Conservation (phyloP, 2,888 invertebrate genomes). For the Encarsia formosa region DNA sequence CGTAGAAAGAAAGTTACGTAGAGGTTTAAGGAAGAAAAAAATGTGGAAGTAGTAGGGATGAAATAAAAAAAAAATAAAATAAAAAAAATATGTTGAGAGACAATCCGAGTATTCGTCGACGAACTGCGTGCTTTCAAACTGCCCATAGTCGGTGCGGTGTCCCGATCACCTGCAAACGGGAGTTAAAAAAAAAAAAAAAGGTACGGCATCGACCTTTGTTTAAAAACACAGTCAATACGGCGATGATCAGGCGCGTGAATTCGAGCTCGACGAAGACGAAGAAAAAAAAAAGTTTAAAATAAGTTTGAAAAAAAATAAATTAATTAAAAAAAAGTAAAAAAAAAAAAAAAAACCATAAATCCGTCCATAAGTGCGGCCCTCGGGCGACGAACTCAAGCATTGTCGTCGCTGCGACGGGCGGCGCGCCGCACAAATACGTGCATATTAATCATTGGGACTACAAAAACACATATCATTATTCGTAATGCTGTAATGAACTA, state of each 20-base stretch:
- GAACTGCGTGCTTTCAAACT: constrained; percentile 14
- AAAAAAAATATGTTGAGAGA: constrained; percentile 39
- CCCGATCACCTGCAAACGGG: not conserved
- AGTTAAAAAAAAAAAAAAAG: not conserved
- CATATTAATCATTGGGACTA: constrained; percentile 53
- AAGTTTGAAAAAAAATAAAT: not conserved
- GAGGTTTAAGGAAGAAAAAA: constrained; percentile 2
- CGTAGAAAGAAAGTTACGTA: not conserved
- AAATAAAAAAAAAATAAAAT: constrained; percentile 18
- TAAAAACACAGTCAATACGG: not conserved
- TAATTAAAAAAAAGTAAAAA: constrained; percentile 11
- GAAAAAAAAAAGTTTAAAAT: not conserved
- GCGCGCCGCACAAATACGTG: constrained; percentile 49
- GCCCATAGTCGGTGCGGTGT: not conserved
- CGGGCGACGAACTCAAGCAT: constrained; percentile 23
- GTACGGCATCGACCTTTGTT: not conserved
- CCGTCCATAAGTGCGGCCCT: constrained; percentile 43
- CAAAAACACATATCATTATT: constrained; percentile 52
- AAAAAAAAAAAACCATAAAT: constrained; percentile 31
- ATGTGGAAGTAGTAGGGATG: not conserved
- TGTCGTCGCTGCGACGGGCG: constrained; percentile 24
- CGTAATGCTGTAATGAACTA: constrained; percentile 45
- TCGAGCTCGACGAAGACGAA: constrained; percentile 14
- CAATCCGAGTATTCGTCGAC: constrained; percentile 51
- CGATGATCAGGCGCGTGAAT: not conserved